These are phyloP conservation scores for Cephus rjabovi DNA, from an alignment of 2,888 invertebrate genomes.

Conservation along the genomic window DNA sequence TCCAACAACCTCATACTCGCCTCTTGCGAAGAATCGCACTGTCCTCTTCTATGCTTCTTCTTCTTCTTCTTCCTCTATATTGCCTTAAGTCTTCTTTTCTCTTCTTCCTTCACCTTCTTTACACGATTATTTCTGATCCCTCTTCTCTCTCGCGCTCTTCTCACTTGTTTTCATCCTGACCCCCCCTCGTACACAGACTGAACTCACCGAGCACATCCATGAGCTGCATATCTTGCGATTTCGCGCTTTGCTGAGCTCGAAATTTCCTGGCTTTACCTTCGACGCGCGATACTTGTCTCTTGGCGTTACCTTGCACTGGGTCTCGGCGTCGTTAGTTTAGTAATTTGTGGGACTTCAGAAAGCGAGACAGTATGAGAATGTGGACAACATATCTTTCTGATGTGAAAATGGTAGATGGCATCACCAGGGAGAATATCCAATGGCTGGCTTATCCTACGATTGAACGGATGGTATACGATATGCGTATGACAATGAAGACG, in stretches of 20 bases:
- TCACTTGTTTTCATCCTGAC: constrained; percentile 21
- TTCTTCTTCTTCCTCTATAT: not conserved
- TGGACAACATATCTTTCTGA: not conserved
- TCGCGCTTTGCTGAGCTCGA: constrained; percentile 15
- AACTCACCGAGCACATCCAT: not conserved
- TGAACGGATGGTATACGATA: not conserved
- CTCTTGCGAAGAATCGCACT: constrained; percentile 9
- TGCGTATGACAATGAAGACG: not conserved
- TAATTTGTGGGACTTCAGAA: constrained; percentile 57
- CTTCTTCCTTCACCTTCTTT: constrained; percentile 16
- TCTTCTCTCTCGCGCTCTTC: constrained; percentile 10
- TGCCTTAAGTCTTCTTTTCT: constrained; percentile 10
- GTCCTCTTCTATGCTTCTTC: constrained; percentile 18
- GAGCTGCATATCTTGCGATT: constrained; percentile 14
- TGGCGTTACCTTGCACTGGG: constrained; percentile 10
- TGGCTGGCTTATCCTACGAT: not conserved
- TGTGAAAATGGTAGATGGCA: not conserved
- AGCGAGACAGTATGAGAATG: constrained; percentile 25
- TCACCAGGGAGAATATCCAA: not conserved
- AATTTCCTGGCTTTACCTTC: constrained; percentile 1
- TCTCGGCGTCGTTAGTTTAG: constrained; percentile 53
- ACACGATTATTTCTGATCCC: not conserved
- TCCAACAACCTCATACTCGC: not conserved
- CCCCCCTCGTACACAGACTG: constrained; percentile 19
- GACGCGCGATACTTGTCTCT: not conserved